Base-by-base conservation (phyloP, 2,113 vertebrate species). In the Chloropsis cyanopogon region DNA sequence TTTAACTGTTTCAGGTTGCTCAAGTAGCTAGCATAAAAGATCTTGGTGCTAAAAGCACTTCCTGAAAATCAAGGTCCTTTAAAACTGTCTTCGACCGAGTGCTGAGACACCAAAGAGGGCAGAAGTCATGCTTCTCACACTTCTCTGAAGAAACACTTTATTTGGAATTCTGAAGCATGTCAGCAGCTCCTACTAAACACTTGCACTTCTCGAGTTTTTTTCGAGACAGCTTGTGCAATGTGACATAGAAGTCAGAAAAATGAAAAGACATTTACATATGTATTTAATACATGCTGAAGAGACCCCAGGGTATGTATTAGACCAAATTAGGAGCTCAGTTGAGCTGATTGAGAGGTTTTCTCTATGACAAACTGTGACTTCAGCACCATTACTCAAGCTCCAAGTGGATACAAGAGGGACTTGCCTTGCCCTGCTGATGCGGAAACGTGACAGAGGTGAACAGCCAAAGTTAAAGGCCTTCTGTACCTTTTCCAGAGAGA, bases 131-230 rank as follows among this genome's bases (percentile, higher is more conserved):
- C 54, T 96, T 96, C 88, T 93, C 94, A 96, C 83, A 69, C 81
- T 88, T 95, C 20, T 66, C 72, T 75, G 86, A 90, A 86, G 76
- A 88, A 96, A 95, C 76, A 75, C 90, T 94, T 92, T 86, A 83
- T 92, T 84, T 95, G 82, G 91, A 92, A 95, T 95, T 93, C 65
- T 93, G 92, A 96, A 93, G 49, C 1, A 0, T 93, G 96, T 96
- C 96, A 96, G 92, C 96, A 97, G 92, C 94, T 97, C 91, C 95
- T 94, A 37, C 90, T 93, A 86, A 95, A 88, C 82, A 77, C 91
- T 95, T 94, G 68, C 69, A 84, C 80, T 88, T 92, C 95, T 73
- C 46, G 0, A 59, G 68, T 90, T 92, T 96, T 94, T 90, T 88
- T 78, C 9, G 1, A 97, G 88, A 93, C 94, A 97, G 94, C 89